phyloP scores from a whole-genome alignment of 2,888 invertebrate genomes.

The Gryllus longicercus region DNA sequence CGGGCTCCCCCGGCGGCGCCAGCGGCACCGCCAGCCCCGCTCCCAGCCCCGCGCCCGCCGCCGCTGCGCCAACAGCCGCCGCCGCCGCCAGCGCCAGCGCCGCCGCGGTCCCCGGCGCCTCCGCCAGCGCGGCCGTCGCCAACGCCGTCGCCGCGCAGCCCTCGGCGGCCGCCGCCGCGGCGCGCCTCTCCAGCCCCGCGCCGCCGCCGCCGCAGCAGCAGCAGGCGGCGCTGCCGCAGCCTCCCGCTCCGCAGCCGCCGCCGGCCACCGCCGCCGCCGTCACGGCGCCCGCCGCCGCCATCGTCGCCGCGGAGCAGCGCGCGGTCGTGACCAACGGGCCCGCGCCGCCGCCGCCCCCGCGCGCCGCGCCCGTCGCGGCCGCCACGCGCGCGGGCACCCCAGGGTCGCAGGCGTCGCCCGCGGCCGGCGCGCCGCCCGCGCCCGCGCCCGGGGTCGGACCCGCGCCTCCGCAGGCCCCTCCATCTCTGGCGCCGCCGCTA shows the following conservation, averaged over 20 bases:
- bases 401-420: conserved; percentile 30
- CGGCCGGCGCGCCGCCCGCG: conserved; percentile 24
- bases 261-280: conserved; percentile 43
- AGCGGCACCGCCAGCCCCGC: conserved; percentile 60
- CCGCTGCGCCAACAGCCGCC: conserved; percentile 23
- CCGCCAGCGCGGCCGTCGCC: conserved; percentile 26
- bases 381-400: conserved; percentile 31
- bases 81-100: conserved; percentile 29
- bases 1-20: conserved; percentile 59
- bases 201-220: conserved; percentile 25
- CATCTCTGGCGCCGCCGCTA: conserved; percentile 34
- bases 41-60: conserved; percentile 23
- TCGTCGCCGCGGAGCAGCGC: conserved; percentile 22
- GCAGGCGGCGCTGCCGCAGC: conserved; percentile 44
- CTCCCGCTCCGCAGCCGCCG: conserved; percentile 49
- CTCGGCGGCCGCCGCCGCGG: conserved; percentile 24
- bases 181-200: conserved; percentile 18
- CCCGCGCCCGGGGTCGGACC: conserved; percentile 31
- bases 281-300: conserved; percentile 20
- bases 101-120: conserved; percentile 29
- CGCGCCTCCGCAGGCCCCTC: conserved; percentile 39
- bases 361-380: conserved; percentile 25
- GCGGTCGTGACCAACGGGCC: conserved; percentile 41
- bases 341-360: conserved; percentile 35
- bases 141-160: conserved; percentile 29